Conservation (phyloP, 2,113 vertebrate genomes). For the Pagrus major region DNA sequence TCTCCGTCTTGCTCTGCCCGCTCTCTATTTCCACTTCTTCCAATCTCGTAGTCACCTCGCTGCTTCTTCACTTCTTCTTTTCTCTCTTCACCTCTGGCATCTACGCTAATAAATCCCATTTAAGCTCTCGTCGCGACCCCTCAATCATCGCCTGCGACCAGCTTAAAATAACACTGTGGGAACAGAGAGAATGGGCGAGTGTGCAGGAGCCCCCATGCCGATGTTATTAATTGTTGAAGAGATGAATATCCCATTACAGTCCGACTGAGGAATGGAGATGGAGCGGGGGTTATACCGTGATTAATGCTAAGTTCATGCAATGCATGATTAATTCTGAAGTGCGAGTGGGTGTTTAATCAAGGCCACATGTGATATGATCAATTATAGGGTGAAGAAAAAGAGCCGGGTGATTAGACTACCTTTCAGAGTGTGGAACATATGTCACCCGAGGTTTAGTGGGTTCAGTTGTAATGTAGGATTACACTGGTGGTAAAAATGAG, state of each 20-base stretch:
- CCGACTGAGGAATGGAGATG: slow-evolving; percentile 77
- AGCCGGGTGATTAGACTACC: slow-evolving; percentile 76
- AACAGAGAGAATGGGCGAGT: slow-evolving; percentile 57
- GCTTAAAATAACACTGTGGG: slow-evolving; percentile 84
- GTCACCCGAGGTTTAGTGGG: slow-evolving; percentile 75
- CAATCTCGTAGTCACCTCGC: slow-evolving; percentile 16
- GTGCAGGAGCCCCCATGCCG: slow-evolving; percentile 63
- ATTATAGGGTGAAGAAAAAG: slow-evolving; percentile 72
- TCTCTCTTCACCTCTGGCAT: slow-evolving; percentile 53
- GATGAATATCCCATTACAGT: slow-evolving; percentile 86
- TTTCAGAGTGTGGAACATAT: slow-evolving; percentile 76
- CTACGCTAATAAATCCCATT: slow-evolving; percentile 83
- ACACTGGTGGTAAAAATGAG: slow-evolving; percentile 57
- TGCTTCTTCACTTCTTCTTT: slow-evolving; percentile 54
- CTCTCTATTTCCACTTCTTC: slow-evolving; percentile 39
- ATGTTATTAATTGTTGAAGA: slow-evolving; percentile 85
- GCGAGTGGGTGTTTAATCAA: slow-evolving; percentile 81
- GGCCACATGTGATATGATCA: slow-evolving; percentile 81
- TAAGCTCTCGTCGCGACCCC: slow-evolving; percentile 76
- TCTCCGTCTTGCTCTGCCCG: slow-evolving; percentile 30
- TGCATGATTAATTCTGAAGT: slow-evolving; percentile 83
- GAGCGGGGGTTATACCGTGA: slow-evolving; percentile 78
- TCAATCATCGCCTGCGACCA: slow-evolving; percentile 79
- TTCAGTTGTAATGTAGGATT: slow-evolving; percentile 65
- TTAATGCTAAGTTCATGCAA: slow-evolving; percentile 82